These are phyloP conservation scores for Troglohyphantes excavatus DNA, from an alignment of 2,888 invertebrate species.

Conservation along the genomic window DNA sequence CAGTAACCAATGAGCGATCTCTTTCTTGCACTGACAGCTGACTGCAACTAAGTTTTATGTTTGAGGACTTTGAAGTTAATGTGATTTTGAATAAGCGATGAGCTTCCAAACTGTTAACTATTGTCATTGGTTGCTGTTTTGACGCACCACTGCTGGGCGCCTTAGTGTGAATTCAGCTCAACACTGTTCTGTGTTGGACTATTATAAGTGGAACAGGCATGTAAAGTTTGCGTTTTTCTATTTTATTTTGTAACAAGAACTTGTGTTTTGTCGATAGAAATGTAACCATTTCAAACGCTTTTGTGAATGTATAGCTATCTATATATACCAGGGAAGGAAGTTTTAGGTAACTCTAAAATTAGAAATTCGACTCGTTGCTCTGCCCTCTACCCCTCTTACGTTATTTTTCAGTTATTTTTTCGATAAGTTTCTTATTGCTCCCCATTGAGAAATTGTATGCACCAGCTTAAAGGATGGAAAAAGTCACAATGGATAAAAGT, in stretches of 20 bases:
- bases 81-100: background rate
- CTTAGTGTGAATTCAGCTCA: background rate
- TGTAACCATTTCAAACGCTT: background rate
- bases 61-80: background rate
- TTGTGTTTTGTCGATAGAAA: background rate
- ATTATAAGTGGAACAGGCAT: constrained; percentile 45
- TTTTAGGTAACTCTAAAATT: constrained; percentile 2
- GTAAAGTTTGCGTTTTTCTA: constrained; percentile 12
- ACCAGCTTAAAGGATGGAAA: constrained; percentile 19
- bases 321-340: constrained; percentile 25
- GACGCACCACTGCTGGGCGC: background rate
- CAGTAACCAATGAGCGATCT: background rate
- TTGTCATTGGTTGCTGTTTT: background rate
- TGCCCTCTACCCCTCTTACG: background rate
- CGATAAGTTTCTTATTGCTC: background rate
- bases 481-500: constrained; percentile 51
- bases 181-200: constrained; percentile 20
- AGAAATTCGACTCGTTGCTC: constrained; percentile 18
- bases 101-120: background rate
- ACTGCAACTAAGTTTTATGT: background rate
- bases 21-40: background rate
- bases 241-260: constrained; percentile 1
- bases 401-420: background rate
- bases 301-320: constrained; percentile 23
- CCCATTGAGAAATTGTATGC: background rate